Evolutionary conservation across 2,797 vertebrate genomes (phyloP).

Genomic region (Lerista edwardsae): DNA sequence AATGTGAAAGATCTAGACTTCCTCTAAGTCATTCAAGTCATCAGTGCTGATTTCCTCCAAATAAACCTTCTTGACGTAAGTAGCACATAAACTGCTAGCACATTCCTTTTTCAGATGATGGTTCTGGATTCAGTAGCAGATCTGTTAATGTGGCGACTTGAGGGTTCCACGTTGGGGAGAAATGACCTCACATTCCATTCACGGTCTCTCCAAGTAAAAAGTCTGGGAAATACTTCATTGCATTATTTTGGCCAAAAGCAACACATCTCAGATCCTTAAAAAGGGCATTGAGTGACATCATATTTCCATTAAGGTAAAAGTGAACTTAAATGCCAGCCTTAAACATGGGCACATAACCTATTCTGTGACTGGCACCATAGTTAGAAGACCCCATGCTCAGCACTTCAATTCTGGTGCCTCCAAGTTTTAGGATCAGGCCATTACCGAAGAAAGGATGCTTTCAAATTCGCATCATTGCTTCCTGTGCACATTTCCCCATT

Average conservation of each 20-base stretch:
- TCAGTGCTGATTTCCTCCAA: neutral
- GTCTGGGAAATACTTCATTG: no score
- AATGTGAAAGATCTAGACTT: neutral
- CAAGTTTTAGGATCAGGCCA: neutral
- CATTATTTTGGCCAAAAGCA: no score
- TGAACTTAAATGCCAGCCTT: neutral
- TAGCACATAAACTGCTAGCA: neutral
- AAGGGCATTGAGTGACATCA: neutral
- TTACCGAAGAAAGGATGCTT: neutral
- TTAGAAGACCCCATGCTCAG: neutral
- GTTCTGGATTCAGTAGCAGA: neutral
- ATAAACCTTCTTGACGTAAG: neutral
- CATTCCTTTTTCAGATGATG: neutral
- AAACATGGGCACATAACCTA: neutral
- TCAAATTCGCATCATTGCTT: slow-evolving; percentile 10
- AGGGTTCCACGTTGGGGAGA: no score
- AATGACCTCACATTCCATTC: no score
- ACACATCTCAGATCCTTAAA: neutral
- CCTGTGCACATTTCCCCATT: neutral
- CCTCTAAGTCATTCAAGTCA: neutral
- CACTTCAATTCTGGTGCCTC: neutral
- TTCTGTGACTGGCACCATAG: neutral
- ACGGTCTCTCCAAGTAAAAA: no score
- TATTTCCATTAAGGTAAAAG: neutral
- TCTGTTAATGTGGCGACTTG: neutral